Evolutionary conservation across 2,888 invertebrate species (phyloP).

Genomic region (Panopea generosa): DNA sequence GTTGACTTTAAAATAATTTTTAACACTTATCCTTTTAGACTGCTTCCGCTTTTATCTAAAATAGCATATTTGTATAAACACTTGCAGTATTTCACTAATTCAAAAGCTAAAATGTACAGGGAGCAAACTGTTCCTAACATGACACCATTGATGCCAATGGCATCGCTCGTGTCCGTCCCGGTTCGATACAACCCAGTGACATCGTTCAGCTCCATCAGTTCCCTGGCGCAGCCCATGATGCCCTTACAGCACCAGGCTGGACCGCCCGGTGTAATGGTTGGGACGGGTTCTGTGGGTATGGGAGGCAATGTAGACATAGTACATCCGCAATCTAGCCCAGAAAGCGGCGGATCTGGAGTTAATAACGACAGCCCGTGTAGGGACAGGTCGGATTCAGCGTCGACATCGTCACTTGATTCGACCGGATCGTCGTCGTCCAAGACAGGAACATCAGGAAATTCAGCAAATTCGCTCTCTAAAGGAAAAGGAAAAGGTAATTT

Average conservation of each 20-base stretch:
- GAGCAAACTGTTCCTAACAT: constrained; percentile 1
- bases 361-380: too few species aligned
- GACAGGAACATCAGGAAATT: too few species aligned
- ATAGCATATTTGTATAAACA: too few species aligned
- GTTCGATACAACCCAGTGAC: constrained; percentile 43
- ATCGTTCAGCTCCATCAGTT: constrained; percentile 35
- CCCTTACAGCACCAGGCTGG: constrained; percentile 4
- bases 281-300: background rate
- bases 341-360: too few species aligned
- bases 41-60: too few species aligned
- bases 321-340: too few species aligned
- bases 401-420: constrained; percentile 6
- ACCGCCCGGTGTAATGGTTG: constrained; percentile 1
- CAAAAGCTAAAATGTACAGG: too few species aligned
- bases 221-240: constrained; percentile 41
- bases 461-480: too few species aligned
- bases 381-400: constrained; percentile 2
- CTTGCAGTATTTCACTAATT: too few species aligned
- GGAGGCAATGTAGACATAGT: too few species aligned
- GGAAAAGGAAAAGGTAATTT: constrained; percentile 13
- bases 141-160: constrained; percentile 12
- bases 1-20: too few species aligned
- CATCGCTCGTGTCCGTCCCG: background rate
- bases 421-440: background rate
- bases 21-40: too few species aligned